Base-by-base conservation (phyloP, 1,140 invertebrate genomes). In the Drosophila littoralis region DNA sequence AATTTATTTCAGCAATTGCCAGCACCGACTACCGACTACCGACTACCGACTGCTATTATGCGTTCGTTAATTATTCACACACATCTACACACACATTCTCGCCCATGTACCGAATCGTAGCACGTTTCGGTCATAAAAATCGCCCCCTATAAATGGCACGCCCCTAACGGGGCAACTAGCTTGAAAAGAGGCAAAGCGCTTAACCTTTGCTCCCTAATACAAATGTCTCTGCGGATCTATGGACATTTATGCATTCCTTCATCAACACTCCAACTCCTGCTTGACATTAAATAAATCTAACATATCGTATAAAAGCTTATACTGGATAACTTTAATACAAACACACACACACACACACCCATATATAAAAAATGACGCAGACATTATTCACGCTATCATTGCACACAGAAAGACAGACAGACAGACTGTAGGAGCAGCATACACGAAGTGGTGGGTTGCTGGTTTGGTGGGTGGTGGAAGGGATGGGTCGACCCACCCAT, bases 321-420 rank as follows among this genome's bases (percentile, higher is more conserved):
- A 88, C 76, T 88, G 79, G 83, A 76, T 66, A 82, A 74, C 83
- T 88, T 88, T 88, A 89, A 88, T 77, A 88, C 78, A 71, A 60
- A 74, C 65, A 46, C 59, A 65, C 46, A 36, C 42, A 35, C 38
- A 8, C 54, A 46, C 40, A 68, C 64, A 77, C 63, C 46, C 51
- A 75, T 57, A 35, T 68, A 75, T 72, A 77, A 90, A 89, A 89
- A 89, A 89, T 89, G 71, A 89, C 82, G 79, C 77, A 81, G 77
- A 89, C 85, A 89, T 89, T 89, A 89, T 89, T 89, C 81, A 90
- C 84, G 84, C 85, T 89, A 90, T 89, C 84, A 89, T 90, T 78
- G 85, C 75, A 54, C 70, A 66, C 72, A 69, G 55, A 66, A 32
- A 60, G 52, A 51, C n/a, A n/a, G n/a, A 22, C 73, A 40, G 67